Base-by-base conservation (phyloP, 2,888 invertebrate genomes). In the Zaprionus bogoriensis region DNA sequence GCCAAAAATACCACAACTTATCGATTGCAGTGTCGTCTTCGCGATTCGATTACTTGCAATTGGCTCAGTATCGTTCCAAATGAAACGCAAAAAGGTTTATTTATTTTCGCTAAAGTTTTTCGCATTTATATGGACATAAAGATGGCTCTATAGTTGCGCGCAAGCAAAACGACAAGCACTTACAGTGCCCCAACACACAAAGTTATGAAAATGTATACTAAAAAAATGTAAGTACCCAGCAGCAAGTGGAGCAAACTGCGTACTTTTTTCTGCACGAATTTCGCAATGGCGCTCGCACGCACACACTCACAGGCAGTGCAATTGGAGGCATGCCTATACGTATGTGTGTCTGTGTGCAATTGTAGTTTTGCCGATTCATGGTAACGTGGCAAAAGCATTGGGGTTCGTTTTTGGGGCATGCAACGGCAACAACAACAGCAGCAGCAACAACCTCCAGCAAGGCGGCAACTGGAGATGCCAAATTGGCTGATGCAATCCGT, bases 111-210 rank as follows among this genome's bases (percentile, higher is more conserved):
- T 67, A 67, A 80, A 75, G 69, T 79, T 79, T 88, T 69, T 73
- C 74, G 89, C 87, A 87, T 88, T 90, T 89, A 89, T 89, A 76
- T 89, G 82, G 91, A 93, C 92, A 91, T 92, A 93, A 94, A 92
- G 93, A 96, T 96, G 95, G 94, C 93, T 93, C 93, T 93, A 93
- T 96, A 96, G 94, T 93, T 85, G 80, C 81, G 78, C 86, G 74
- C 67, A 79, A 86, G 83, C 88, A 81, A 89, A 74, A 76, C 77
- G 76, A 80, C 19, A 58, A 45, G 89, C 90, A 89, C 90, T 28
- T 44, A n/a, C 74, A 63, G 90, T 89, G 90, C 90, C 87, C 76
- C 51, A 70, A 87, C 55, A 83, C 80, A 86, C 58, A 87, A 86
- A 77, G 65, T 69, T 76, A 78, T 82, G 65, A 88, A 88, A 87